phyloP scores from a whole-genome alignment of 2,797 vertebrate species.

The Ctenochaetus hawaiiensis region DNA sequence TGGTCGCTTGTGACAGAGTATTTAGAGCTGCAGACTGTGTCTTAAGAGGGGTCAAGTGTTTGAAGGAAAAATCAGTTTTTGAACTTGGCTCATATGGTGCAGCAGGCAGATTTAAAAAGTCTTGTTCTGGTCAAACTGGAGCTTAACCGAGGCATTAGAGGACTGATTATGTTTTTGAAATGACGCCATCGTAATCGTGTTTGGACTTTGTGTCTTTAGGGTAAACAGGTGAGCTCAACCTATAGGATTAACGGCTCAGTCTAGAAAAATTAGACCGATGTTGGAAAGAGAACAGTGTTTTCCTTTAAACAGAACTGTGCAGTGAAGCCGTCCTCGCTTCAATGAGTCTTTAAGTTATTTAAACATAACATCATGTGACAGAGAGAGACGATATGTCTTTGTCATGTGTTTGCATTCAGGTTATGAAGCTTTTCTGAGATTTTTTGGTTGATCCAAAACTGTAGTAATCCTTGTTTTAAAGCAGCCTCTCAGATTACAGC shows the following conservation, averaged over 20 bases:
- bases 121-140: no score
- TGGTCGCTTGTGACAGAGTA: not conserved
- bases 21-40: not conserved
- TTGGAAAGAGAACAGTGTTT: not conserved
- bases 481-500: not conserved
- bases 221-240: slow-evolving; percentile 19
- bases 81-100: not conserved
- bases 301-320: not conserved
- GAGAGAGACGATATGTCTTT: not conserved
- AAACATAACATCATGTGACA: not conserved
- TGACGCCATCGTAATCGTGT: not conserved
- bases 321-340: not conserved
- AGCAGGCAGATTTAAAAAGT: not conserved
- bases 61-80: not conserved
- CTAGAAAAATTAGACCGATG: not conserved
- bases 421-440: not conserved
- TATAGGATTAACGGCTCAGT: slow-evolving; percentile 25
- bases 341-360: not conserved
- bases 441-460: slow-evolving; percentile 2
- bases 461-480: slow-evolving; percentile 7
- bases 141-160: no score
- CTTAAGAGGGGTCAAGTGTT: not conserved
- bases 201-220: slow-evolving; percentile 16
- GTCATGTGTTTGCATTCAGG: not conserved
- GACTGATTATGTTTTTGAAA: not conserved